These are phyloP conservation scores for Parasteatoda tepidariorum DNA, from an alignment of 1,140 invertebrate species.

Conservation along the genomic window DNA sequence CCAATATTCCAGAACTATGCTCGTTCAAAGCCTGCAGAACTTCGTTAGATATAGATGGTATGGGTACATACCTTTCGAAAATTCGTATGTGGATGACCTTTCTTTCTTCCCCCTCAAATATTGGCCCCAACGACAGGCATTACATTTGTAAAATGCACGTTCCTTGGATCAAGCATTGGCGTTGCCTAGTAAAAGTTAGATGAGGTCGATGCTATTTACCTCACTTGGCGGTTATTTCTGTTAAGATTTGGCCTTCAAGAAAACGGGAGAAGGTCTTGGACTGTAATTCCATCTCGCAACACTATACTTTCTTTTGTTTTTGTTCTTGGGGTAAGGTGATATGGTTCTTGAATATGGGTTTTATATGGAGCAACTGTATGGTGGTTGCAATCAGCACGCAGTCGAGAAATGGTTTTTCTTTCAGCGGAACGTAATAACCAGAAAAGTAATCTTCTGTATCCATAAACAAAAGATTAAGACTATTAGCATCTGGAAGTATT, in stretches of 20 bases:
- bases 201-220: conserved; percentile 29
- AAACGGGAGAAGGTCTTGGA: not conserved
- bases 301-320: not conserved
- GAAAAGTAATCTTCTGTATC: no score
- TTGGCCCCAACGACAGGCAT: conserved; percentile 31
- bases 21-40: conserved; percentile 27
- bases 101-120: not conserved
- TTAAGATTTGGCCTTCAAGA: not conserved
- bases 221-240: conserved; percentile 29
- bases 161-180: conserved; percentile 4
- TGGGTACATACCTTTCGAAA: conserved; percentile 22
- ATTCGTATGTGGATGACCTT: not conserved
- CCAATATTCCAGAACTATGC: not conserved
- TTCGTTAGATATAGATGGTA: conserved; percentile 59
- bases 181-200: conserved; percentile 33
- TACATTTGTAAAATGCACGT: conserved; percentile 51
- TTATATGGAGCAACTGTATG: no score
- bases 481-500: no score
- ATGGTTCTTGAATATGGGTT: not conserved
- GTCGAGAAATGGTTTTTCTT: no score
- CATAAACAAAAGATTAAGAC: no score
- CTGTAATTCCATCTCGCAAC: not conserved
- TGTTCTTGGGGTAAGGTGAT: not conserved
- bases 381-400: no score
- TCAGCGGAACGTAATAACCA: no score